Base-by-base conservation (phyloP, 2,888 invertebrate species). In the Harpalus rubripes region DNA sequence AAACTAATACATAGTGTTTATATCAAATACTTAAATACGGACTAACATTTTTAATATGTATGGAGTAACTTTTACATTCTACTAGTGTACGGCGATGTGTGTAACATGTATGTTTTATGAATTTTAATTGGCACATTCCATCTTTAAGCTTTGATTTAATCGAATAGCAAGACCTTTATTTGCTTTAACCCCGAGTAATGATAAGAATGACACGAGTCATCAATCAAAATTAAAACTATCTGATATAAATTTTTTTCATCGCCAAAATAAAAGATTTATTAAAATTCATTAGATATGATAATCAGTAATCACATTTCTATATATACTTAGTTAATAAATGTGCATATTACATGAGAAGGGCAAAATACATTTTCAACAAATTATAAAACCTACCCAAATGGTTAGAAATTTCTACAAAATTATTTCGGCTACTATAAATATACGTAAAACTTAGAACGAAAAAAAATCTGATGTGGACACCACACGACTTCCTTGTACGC, bases 81-180 rank as follows among this genome's bases (percentile, higher is more conserved):
- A 41, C 72, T 74, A 15, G 72, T 74, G 72, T 74, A 44, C 72
- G 44, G 44, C 12, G 44, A 74, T 74, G 72, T 52, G 44, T 74
- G 72, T 74, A 74, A 74, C 72, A 74, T 74, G 72, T 74, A 74
- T 74, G 72, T 74, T 74, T 44, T 74, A 74, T 74, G 72, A 74
- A 74, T 74, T 74, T 74, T 74, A 74, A 74, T 74, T 74, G 72
- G 72, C 18, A 74, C 72, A 74, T 74, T 74, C 72, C 72, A 74
- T 74, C 72, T 74, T 68, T 74, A 74, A 74, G 72, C 41, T 72
- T 16, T 74, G 72, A 74, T 74, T 74, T 74, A 74, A 74, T 74
- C 72, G 44, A 74, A 74, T 74, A 74, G 72, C 18, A 74, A 41
- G 41, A 74, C 72, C 44, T 74, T 74, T 74, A 74, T 74, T 74